Evolutionary conservation across 2,888 invertebrate genomes (phyloP).

Genomic region (Aphidius colemani): DNA sequence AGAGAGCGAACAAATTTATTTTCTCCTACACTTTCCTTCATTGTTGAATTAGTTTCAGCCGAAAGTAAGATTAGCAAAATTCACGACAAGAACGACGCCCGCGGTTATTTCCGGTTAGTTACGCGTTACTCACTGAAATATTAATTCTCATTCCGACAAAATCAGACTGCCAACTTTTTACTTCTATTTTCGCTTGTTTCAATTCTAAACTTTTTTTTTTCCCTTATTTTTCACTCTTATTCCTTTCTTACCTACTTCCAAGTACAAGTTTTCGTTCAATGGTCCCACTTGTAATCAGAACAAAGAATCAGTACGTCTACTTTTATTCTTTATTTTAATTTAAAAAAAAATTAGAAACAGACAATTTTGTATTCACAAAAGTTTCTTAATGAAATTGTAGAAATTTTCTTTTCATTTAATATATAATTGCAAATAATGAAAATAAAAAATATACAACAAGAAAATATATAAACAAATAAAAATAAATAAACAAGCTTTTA

Average conservation of each 20-base stretch:
- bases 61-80: conserved; percentile 49
- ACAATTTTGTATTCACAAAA: too few species aligned
- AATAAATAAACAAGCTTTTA: too few species aligned
- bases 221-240: conserved; percentile 13
- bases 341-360: too few species aligned
- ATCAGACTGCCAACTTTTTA: conserved; percentile 11
- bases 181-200: conserved; percentile 16
- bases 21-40: conserved; percentile 28
- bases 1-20: conserved; percentile 9
- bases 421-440: too few species aligned
- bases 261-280: neutral
- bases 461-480: too few species aligned
- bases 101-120: conserved; percentile 42
- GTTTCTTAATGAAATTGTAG: too few species aligned
- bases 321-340: neutral
- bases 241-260: neutral
- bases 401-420: too few species aligned
- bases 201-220: conserved; percentile 18
- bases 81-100: conserved; percentile 29
- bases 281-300: neutral
- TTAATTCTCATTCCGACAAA: conserved; percentile 35
- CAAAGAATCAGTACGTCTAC: neutral
- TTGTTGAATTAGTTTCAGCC: conserved; percentile 45
- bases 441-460: too few species aligned
- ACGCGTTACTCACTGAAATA: conserved; percentile 36